phyloP scores from a whole-genome alignment of 1,140 invertebrate genomes.

The Drosophila orena region DNA sequence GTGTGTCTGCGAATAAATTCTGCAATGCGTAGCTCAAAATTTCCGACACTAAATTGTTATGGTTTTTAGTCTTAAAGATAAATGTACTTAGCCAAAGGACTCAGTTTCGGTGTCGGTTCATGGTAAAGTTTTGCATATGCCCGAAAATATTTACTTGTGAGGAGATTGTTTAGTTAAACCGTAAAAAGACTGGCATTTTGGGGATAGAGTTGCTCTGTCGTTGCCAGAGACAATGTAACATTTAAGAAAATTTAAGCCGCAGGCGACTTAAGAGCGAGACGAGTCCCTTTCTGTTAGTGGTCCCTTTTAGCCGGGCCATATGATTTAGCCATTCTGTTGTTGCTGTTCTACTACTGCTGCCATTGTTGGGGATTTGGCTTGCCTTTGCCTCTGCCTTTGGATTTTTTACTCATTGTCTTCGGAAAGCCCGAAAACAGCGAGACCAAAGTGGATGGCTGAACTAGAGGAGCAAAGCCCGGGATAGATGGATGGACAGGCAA shows the following conservation, averaged over 20 bases:
- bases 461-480: slow-evolving; percentile 61
- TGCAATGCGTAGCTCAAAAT: slow-evolving; percentile 77
- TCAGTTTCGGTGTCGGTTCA: slow-evolving; percentile 39
- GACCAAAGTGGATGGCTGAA: slow-evolving; percentile 41
- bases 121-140: slow-evolving; percentile 73
- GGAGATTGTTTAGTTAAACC: slow-evolving; percentile 79
- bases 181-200: slow-evolving; percentile 73
- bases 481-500: slow-evolving; percentile 66
- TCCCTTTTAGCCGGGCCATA: slow-evolving; percentile 50
- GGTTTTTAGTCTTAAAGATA: slow-evolving; percentile 64
- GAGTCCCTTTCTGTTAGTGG: slow-evolving; percentile 42
- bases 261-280: slow-evolving; percentile 78
- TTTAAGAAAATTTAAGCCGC: slow-evolving; percentile 82
- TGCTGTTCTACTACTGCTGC: slow-evolving; percentile 2
- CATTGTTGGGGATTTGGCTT: slow-evolving; percentile 67
- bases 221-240: slow-evolving; percentile 69
- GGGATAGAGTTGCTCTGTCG: slow-evolving; percentile 14
- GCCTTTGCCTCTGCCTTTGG: slow-evolving; percentile 35
- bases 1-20: slow-evolving; percentile 43
- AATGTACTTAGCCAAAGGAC: slow-evolving; percentile 45
- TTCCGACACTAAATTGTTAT: slow-evolving; percentile 77
- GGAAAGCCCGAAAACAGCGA: slow-evolving; percentile 40
- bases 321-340: slow-evolving; percentile 62
- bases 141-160: slow-evolving; percentile 80
- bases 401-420: slow-evolving; percentile 46